Conservation (phyloP, 2,888 invertebrate genomes). For the Brenthis hecate region DNA sequence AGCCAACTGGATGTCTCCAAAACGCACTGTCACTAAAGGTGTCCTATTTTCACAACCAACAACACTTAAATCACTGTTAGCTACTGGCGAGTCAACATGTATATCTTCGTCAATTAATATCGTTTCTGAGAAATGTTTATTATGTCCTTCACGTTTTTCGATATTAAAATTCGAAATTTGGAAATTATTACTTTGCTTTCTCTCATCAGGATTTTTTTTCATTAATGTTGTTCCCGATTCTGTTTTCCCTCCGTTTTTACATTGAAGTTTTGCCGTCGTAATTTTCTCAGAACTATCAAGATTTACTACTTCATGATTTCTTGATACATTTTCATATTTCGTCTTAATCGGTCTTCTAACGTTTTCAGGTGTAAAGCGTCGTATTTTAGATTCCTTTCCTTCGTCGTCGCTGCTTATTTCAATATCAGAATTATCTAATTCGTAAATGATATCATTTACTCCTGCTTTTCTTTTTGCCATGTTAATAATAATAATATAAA, state of each 20-base stretch:
- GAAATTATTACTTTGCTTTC: conserved; percentile 15
- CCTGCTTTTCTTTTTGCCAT: conserved; percentile 75
- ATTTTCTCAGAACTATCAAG: conserved; percentile 51
- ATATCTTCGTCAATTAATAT: conserved; percentile 65
- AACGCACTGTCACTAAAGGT: conserved; percentile 71
- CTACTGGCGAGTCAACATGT: conserved; percentile 63
- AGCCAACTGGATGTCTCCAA: conserved; percentile 69
- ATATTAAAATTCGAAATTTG: conserved; percentile 4
- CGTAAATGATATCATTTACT: conserved; percentile 76
- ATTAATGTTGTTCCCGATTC: conserved; percentile 43
- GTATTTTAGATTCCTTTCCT: conserved; percentile 64
- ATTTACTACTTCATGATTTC: conserved; percentile 49
- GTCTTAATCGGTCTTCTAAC: conserved; percentile 39
- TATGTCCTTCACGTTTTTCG: conserved; percentile 2
- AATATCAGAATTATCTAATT: conserved; percentile 77
- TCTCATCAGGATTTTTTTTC: conserved; percentile 48
- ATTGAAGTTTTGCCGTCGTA: conserved; percentile 42
- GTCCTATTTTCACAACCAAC: conserved; percentile 69
- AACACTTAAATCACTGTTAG: conserved; percentile 60
- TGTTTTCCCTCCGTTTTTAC: conserved; percentile 72
- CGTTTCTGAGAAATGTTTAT: conserved; percentile 35
- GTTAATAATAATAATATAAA: conserved; percentile 7
- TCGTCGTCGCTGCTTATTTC: conserved; percentile 74
- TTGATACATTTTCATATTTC: conserved; percentile 27
- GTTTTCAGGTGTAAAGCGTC: conserved; percentile 49